Conservation (phyloP, 2,113 vertebrate species). For the Rhinichthys klamathensis region DNA sequence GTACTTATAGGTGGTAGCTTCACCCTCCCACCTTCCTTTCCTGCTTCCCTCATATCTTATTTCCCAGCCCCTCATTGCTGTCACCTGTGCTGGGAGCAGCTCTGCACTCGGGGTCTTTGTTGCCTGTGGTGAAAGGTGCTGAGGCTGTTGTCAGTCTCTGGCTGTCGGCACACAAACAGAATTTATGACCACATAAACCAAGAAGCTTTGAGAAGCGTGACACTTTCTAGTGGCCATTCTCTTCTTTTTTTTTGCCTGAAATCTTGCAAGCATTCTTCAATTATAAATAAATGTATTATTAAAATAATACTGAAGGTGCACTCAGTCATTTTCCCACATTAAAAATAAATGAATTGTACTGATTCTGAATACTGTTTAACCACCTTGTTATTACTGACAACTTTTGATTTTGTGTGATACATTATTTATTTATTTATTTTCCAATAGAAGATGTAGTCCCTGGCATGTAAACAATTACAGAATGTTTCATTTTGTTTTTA, state of each 20-base stretch:
- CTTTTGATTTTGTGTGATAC: background rate
- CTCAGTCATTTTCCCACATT: background rate
- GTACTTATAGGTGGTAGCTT: constrained; percentile 10
- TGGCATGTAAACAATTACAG: background rate
- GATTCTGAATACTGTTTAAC: background rate
- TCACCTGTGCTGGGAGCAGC: constrained; percentile 46
- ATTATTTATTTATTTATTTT: background rate
- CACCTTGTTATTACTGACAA: too few species aligned
- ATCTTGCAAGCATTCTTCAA: background rate
- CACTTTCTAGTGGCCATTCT: background rate
- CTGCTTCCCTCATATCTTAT: constrained; percentile 47
- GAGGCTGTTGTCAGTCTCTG: constrained; percentile 40
- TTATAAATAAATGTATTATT: too few species aligned
- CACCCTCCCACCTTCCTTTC: constrained; percentile 44
- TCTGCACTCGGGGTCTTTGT: constrained; percentile 55
- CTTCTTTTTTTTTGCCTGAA: background rate
- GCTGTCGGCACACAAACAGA: constrained; percentile 31
- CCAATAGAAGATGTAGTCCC: background rate
- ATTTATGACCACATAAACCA: constrained; percentile 30
- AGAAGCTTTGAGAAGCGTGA: constrained; percentile 15
- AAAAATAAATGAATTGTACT: background rate
- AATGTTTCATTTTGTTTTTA: background rate
- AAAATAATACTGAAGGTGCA: background rate
- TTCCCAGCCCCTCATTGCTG: constrained; percentile 47
- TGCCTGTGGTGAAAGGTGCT: constrained; percentile 42